Base-by-base conservation (phyloP, 92 coral and sea anemone genomes). In the Phymanthus crucifer region DNA sequence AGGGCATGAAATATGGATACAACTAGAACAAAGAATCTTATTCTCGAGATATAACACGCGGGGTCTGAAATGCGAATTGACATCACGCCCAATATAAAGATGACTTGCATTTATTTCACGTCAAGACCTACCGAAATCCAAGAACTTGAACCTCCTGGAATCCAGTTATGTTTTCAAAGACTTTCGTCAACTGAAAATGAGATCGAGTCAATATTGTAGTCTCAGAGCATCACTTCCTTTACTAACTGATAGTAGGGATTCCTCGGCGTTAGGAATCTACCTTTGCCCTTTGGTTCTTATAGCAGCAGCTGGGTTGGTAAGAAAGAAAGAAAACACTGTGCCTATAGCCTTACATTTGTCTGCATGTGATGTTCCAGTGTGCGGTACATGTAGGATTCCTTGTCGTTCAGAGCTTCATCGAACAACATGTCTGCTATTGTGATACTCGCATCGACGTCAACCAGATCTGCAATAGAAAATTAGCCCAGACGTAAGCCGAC, bases 391-490 rank as follows among this genome's bases (percentile, higher is more conserved):
- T 34, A 18, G 3, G 93, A 89, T 8, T 93, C 72, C 57, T 73
- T 83, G 74, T 92, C 82, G 66, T 88, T 84, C 33, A 94, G 86
- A 4, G 93, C 85, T 11, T 81, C 77, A 33, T 83, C 78, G 46
- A 89, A 94, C 50, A 58, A 72, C 71, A 85, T 66, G 14, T 92
- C 86, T 32, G 80, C 80, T 18, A 94, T 88, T 32, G 90, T 89
- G 9, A 94, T 73, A 33, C 84, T 90, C 10, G 88, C 94, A 31
- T 90, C 94, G 4, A 94, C 92, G 40, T 86, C 93, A 58, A 94
- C 90, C 13, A 92, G 80, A 73, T 92, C 98, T 94, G 40, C 26
- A 70, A 34, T 19, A 6, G 5, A 68, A 38, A 13, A 71, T 8
- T 36, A 19, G 32, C 31, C 73, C 73, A 18, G 34, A n/a, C 72